A percentile compares a stretch with the other conserved stretches of the same genome.
phyloP scores from a whole-genome alignment of 2,888 invertebrate species.

The Nymphalis polychloros region DNA sequence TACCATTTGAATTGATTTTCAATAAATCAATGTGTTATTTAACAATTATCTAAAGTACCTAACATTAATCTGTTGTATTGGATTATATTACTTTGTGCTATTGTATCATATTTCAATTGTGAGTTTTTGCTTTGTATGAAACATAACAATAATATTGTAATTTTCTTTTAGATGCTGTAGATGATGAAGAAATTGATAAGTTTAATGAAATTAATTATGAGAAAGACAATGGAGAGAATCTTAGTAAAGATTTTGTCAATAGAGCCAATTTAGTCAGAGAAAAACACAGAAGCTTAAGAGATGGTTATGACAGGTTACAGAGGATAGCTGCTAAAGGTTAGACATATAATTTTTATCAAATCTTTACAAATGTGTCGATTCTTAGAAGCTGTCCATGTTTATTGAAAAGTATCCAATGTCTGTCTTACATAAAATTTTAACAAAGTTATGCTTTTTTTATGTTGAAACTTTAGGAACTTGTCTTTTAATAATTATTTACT shows the following conservation, averaged over 20 bases:
- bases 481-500: neutral
- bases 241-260: constrained; percentile 83
- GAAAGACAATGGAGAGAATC: constrained; percentile 67
- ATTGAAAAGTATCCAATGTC: too few species aligned
- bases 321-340: constrained; percentile 86
- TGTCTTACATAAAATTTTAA: too few species aligned
- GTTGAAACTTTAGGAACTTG: too few species aligned
- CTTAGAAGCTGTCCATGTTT: too few species aligned
- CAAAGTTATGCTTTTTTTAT: too few species aligned
- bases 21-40: too few species aligned
- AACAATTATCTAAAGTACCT: too few species aligned
- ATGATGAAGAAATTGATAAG: constrained; percentile 86
- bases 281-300: constrained; percentile 88
- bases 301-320: constrained; percentile 89
- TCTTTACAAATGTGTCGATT: neutral
- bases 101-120: neutral
- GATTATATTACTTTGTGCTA: too few species aligned
- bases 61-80: too few species aligned
- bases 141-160: neutral
- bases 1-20: too few species aligned
- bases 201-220: constrained; percentile 85
- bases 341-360: neutral
- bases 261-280: constrained; percentile 87
- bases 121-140: neutral
- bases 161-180: constrained; percentile 83